phyloP scores from a whole-genome alignment of 2,113 vertebrate genomes.

The Oreochromis niloticus region DNA sequence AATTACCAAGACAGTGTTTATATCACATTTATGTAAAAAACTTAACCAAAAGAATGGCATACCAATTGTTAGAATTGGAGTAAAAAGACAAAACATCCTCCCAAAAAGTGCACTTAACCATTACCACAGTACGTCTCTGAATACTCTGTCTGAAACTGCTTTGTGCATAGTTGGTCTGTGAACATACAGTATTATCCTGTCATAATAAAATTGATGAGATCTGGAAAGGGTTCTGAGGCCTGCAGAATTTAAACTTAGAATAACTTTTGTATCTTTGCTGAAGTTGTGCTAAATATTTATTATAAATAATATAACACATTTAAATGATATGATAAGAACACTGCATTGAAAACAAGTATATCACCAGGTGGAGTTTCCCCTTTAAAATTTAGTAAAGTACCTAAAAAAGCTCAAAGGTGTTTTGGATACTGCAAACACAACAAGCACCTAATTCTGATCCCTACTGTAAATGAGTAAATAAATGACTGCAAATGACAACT shows the following conservation, averaged over 20 bases:
- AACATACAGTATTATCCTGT: background rate
- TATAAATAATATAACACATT: background rate
- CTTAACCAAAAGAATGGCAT: background rate
- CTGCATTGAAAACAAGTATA: background rate
- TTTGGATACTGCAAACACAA: background rate
- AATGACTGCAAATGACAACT: background rate
- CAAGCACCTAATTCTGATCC: background rate
- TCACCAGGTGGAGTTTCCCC: background rate
- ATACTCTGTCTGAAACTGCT: background rate
- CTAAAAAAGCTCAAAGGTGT: background rate
- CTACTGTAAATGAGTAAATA: background rate
- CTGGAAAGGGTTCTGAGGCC: background rate
- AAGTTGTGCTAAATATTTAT: background rate
- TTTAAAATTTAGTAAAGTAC: background rate
- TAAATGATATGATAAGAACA: background rate
- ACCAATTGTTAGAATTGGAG: background rate
- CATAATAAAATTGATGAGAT: background rate
- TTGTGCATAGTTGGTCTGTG: background rate
- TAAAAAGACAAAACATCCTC: background rate
- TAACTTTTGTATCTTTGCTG: background rate
- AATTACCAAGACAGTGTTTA: background rate
- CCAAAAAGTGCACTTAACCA: background rate
- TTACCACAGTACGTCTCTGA: background rate
- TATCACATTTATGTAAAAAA: background rate
- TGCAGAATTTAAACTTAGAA: background rate